phyloP scores from a whole-genome alignment of 2,113 vertebrate genomes.

The Ivindomyrus marchei region DNA sequence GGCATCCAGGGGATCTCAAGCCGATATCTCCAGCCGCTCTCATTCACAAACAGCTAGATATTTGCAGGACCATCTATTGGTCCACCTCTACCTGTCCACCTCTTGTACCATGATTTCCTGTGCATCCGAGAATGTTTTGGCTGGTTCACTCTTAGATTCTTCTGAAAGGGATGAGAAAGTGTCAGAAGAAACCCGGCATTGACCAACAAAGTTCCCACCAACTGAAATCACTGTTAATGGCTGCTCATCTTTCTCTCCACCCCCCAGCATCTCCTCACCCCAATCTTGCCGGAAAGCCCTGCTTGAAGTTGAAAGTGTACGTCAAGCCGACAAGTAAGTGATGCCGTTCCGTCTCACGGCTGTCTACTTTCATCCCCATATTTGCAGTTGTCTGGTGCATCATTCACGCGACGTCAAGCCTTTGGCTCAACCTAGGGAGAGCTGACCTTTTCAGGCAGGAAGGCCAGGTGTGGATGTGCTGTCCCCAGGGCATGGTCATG shows the following conservation, averaged over 20 bases:
- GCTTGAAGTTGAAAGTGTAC: conserved; percentile 87
- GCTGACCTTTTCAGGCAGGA: conserved; percentile 1
- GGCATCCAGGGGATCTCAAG: background rate
- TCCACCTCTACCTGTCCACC: background rate
- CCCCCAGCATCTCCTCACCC: conserved; percentile 76
- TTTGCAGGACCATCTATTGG: background rate
- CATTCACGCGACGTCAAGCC: background rate
- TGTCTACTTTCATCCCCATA: background rate
- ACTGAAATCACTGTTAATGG: background rate
- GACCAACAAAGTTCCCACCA: background rate
- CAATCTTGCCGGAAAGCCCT: conserved; percentile 72
- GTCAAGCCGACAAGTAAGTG: conserved; percentile 78
- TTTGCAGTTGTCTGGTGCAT: background rate
- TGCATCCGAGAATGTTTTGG: background rate
- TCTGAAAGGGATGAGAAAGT: background rate
- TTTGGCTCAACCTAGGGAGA: background rate
- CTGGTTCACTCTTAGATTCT: background rate
- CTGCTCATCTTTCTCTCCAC: background rate
- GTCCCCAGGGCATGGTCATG: conserved; percentile 25
- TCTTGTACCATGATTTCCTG: background rate
- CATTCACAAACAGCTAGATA: background rate
- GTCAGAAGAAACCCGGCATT: background rate
- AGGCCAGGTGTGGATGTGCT: conserved; percentile 20
- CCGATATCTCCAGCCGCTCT: background rate
- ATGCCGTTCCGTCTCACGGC: background rate